A percentile compares a stretch with the other conserved stretches of the same genome.
phyloP scores from a whole-genome alignment of 1,140 invertebrate genomes.

The Apolygus lucorum region DNA sequence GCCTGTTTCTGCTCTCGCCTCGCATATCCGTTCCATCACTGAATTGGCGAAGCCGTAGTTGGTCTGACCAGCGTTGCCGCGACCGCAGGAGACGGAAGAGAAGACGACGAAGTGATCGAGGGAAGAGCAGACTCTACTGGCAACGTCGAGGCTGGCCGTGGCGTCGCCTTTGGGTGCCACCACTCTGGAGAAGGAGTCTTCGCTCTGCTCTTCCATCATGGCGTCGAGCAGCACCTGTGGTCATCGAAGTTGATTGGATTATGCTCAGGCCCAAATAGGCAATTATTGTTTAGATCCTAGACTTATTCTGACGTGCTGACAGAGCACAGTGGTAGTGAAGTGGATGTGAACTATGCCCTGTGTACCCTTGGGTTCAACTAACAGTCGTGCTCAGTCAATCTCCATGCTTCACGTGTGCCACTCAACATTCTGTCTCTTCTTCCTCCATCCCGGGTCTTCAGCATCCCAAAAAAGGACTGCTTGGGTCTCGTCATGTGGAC shows the following conservation, averaged over 20 bases:
- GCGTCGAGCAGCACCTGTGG: not conserved
- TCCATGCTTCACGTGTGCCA: too few relatives aligned
- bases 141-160: constrained; percentile 65
- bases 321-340: too few relatives aligned
- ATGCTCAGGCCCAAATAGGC: not conserved
- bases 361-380: too few relatives aligned
- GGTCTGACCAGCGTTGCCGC: constrained; percentile 87
- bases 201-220: constrained; percentile 64
- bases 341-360: too few relatives aligned
- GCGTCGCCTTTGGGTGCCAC: constrained; percentile 67
- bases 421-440: too few relatives aligned
- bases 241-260: not conserved
- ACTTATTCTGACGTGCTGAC: too few relatives aligned
- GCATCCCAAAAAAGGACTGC: too few relatives aligned
- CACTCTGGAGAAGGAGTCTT: constrained; percentile 65
- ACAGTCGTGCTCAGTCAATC: too few relatives aligned
- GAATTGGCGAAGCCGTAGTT: constrained; percentile 96
- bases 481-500: too few relatives aligned
- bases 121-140: constrained; percentile 63
- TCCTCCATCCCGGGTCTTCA: too few relatives aligned
- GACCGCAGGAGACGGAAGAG: constrained; percentile 87
- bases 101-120: constrained; percentile 89
- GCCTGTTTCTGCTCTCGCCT: constrained; percentile 69
- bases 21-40: constrained; percentile 88
- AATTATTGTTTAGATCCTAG: too few relatives aligned